Conservation (phyloP, 2,888 invertebrate genomes). For the Drosophila rellima region DNA sequence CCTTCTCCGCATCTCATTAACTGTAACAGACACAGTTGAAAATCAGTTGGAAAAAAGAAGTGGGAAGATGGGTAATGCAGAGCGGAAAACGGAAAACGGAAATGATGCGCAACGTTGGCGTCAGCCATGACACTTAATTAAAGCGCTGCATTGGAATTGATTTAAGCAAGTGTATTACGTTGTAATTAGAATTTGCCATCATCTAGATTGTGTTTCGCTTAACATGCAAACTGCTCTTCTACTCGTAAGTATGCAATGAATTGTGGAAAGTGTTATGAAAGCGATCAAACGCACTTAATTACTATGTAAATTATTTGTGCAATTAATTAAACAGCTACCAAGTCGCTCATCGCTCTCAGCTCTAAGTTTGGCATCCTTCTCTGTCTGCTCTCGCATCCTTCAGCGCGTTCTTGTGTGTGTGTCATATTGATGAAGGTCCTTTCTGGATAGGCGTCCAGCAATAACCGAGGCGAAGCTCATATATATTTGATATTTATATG, state of each 20-base stretch:
- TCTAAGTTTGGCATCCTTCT: neutral
- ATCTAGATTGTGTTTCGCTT: conserved; percentile 54
- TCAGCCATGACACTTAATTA: conserved; percentile 54
- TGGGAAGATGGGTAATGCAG: no score
- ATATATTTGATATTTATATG: conserved; percentile 54
- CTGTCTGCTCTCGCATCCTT: neutral
- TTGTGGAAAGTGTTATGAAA: conserved; percentile 32
- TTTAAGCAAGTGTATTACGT: conserved; percentile 46
- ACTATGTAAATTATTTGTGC: conserved; percentile 69
- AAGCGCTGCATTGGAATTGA: conserved; percentile 50
- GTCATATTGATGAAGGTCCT: conserved; percentile 62
- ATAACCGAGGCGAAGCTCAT: conserved; percentile 13
- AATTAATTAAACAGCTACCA: conserved; percentile 53
- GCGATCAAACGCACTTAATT: conserved; percentile 54
- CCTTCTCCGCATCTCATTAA: conserved; percentile 35
- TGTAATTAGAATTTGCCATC: conserved; percentile 55
- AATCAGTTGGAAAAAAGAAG: conserved; percentile 24
- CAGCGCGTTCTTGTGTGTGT: conserved; percentile 12
- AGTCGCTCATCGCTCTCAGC: neutral
- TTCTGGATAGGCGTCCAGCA: conserved; percentile 30
- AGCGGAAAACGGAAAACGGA: conserved; percentile 41
- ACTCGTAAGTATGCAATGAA: conserved; percentile 29
- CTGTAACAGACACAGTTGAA: conserved; percentile 89
- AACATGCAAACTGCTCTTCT: conserved; percentile 57
- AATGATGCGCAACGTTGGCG: conserved; percentile 48